Conservation (phyloP, 2,113 vertebrate species). For the Phrynocephalus versicolor region DNA sequence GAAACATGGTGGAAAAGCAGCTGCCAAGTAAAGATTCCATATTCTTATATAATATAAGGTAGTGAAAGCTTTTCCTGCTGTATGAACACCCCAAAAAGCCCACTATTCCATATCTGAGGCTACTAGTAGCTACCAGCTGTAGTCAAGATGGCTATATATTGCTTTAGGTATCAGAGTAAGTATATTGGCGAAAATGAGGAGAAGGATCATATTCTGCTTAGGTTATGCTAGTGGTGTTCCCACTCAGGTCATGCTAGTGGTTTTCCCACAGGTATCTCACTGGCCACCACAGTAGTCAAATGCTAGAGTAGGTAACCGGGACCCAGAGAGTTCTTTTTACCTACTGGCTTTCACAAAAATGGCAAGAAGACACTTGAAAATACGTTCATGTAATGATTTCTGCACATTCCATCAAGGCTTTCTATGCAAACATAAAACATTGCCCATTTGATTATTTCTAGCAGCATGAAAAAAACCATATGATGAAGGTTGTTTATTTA, state of each 20-base stretch:
- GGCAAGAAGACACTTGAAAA: neutral
- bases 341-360: neutral
- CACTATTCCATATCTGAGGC: neutral
- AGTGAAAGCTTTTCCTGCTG: conserved; percentile 45
- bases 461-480: neutral
- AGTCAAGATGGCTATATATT: neutral
- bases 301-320: neutral
- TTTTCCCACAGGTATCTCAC: neutral
- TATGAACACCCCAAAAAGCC: conserved; percentile 19
- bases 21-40: conserved; percentile 10
- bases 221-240: neutral
- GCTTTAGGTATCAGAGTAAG: neutral
- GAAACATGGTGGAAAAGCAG: conserved; percentile 34
- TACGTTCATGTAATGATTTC: neutral
- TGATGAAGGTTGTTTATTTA: neutral
- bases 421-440: neutral
- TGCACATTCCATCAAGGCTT: neutral
- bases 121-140: neutral
- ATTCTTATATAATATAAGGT: conserved; percentile 7
- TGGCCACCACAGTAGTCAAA: neutral
- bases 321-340: neutral
- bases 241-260: neutral
- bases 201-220: neutral
- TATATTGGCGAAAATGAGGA: neutral
- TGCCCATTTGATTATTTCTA: neutral